Evolutionary conservation across 64 coral and sea anemone genomes (phyloP).

Genomic region (Platygyra sinensis): DNA sequence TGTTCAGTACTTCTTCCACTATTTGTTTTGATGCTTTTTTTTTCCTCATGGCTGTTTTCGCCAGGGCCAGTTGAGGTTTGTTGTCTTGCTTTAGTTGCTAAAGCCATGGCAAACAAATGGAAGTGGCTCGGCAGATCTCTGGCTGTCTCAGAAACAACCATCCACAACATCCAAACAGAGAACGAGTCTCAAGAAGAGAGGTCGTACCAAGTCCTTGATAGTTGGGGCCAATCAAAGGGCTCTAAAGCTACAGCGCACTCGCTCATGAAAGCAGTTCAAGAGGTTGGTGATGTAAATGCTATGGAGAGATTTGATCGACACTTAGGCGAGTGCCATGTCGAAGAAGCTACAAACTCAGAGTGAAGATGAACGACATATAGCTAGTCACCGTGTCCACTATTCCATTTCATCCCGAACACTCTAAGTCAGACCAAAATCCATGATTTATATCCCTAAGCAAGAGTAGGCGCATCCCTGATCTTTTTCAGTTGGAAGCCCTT

Average conservation of each 20-base stretch:
- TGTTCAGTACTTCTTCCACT: too few relatives aligned
- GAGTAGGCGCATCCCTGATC: too few relatives aligned
- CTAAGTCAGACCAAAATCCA: too few relatives aligned
- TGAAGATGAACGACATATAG: too few relatives aligned
- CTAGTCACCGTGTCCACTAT: too few relatives aligned
- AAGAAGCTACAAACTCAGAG: background rate
- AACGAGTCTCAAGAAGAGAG: background rate
- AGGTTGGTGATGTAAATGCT: background rate
- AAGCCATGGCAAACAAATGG: background rate
- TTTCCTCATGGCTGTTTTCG: too few relatives aligned
- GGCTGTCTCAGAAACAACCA: background rate
- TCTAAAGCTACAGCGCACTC: background rate
- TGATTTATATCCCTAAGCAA: too few relatives aligned
- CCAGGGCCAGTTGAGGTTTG: background rate
- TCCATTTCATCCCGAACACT: too few relatives aligned
- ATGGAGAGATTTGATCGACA: conserved; percentile 30
- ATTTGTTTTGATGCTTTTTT: too few relatives aligned
- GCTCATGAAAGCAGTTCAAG: conserved; percentile 4
- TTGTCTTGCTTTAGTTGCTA: conserved; percentile 13
- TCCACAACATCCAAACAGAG: background rate
- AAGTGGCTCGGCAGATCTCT: conserved; percentile 15
- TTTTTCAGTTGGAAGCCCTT: too few relatives aligned
- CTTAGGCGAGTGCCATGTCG: background rate
- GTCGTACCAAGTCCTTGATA: background rate
- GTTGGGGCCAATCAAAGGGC: background rate